Base-by-base conservation (phyloP, 2,888 invertebrate species). In the Leptopilina syphax region DNA sequence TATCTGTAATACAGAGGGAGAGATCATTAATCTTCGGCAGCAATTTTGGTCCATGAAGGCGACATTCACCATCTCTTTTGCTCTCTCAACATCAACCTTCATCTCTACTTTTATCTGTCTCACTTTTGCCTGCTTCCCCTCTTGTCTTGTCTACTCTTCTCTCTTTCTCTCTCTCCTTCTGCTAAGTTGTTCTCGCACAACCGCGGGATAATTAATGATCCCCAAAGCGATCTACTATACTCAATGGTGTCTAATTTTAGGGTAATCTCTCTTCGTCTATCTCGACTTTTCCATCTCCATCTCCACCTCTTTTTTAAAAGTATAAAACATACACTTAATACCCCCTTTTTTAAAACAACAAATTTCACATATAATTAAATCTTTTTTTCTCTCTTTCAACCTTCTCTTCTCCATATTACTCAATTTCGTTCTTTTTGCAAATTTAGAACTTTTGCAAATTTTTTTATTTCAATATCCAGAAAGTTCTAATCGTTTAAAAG, bases 181-280 rank as follows among this genome's bases (percentile, higher is more conserved):
- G 76, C 77, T 76, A 84, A 80, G 82, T 83, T 81, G 82, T 86
- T 86, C 87, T 87, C 86, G 84, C 84, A 85, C 87, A 85, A 86
- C 85, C 57, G 54, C 85, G 86, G 85, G 89, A 89, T 91, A 90
- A 91, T 91, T 91, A 90, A 91, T 90, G 90, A 90, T 90, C 87
- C 84, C 81, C 81, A 90, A 90, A 90, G 86, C 88, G 90, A 90
- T 91, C 89, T 86, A 86, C 85, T 86, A 44, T 44, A 86, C 88
- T 89, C 88, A 87, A 86, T 86, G 87, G 88, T 88, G 88, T 90
- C 89, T 89, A 88, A 88, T 90, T 89, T 89, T 88, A 83, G 87
- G 83, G 85, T 84, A 84, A 89, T 87, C 87, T 79, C 87, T 87
- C 87, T 82, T 81, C 83, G 86, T 85, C 84, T 81, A 80, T 80